phyloP scores from a whole-genome alignment of 2,797 vertebrate genomes.

The Sylvilagus floridanus region DNA sequence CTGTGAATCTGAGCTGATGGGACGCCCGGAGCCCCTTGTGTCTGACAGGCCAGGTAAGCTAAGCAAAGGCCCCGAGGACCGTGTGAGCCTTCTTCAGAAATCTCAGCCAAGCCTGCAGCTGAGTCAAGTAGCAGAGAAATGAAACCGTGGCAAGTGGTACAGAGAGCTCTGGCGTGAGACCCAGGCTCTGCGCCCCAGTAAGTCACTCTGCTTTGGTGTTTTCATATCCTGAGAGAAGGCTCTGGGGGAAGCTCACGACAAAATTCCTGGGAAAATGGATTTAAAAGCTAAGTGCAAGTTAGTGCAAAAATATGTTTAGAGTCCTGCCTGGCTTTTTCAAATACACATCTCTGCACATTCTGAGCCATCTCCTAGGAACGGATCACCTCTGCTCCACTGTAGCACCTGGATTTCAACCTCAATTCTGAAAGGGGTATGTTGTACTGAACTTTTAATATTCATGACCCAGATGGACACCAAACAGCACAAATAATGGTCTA shows the following conservation, averaged over 20 bases:
- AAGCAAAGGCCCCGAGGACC: neutral
- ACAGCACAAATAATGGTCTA: conserved; percentile 38
- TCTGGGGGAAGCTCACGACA: neutral
- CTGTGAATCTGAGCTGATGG: neutral
- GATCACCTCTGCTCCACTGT: no score
- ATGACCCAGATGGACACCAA: conserved; percentile 9
- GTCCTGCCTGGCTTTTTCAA: no score
- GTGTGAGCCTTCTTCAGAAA: neutral
- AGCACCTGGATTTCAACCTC: neutral
- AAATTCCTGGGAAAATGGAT: no score
- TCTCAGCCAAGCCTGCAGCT: neutral
- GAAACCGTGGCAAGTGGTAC: neutral
- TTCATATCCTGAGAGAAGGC: neutral
- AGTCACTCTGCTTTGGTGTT: neutral
- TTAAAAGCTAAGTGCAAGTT: no score
- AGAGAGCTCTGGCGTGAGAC: neutral
- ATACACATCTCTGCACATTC: no score
- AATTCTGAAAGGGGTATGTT: conserved; percentile 34
- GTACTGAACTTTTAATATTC: conserved; percentile 1
- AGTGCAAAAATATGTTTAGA: no score
- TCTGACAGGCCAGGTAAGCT: neutral
- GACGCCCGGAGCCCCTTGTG: neutral
- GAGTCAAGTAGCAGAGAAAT: neutral
- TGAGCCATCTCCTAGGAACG: no score
- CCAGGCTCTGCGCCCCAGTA: neutral